phyloP scores from a whole-genome alignment of 30 jellyfish, hydroid and myxozoan genomes.

The Aurelia sp. region DNA sequence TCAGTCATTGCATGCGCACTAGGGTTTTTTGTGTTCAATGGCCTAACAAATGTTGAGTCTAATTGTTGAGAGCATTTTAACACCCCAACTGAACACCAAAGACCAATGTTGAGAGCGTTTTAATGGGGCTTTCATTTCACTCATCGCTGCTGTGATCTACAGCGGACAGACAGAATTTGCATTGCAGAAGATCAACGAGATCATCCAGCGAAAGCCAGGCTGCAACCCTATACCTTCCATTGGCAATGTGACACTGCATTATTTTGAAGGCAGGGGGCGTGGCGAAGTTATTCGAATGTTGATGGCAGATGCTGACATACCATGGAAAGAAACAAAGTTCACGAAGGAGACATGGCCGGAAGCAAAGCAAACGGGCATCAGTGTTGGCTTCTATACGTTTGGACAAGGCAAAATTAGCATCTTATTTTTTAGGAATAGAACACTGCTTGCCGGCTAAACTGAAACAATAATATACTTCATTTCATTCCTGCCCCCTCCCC shows the following conservation, averaged over 20 bases:
- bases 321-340: slow-evolving; percentile 78
- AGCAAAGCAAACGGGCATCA: slow-evolving; percentile 71
- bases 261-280: slow-evolving; percentile 91
- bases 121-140: slow-evolving; percentile 73
- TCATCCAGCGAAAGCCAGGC: slow-evolving; percentile 85
- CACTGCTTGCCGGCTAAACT: no score
- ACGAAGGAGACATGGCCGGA: slow-evolving; percentile 85
- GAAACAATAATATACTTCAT: no score
- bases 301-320: slow-evolving; percentile 81
- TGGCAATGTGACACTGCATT: slow-evolving; percentile 92
- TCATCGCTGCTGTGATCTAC: slow-evolving; percentile 78
- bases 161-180: slow-evolving; percentile 78
- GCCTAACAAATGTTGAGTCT: no score
- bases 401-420: slow-evolving; percentile 81
- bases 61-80: no score
- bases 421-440: no score
- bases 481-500: no score
- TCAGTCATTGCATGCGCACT: no score
- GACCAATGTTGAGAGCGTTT: no score
- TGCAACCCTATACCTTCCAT: slow-evolving; percentile 89
- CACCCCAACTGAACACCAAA: no score
- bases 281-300: slow-evolving; percentile 91
- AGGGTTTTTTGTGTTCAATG: no score
- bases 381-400: slow-evolving; percentile 79
- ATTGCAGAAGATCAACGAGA: slow-evolving; percentile 81